Base-by-base conservation (phyloP, 2,888 invertebrate species). In the Aphodius sticticus region DNA sequence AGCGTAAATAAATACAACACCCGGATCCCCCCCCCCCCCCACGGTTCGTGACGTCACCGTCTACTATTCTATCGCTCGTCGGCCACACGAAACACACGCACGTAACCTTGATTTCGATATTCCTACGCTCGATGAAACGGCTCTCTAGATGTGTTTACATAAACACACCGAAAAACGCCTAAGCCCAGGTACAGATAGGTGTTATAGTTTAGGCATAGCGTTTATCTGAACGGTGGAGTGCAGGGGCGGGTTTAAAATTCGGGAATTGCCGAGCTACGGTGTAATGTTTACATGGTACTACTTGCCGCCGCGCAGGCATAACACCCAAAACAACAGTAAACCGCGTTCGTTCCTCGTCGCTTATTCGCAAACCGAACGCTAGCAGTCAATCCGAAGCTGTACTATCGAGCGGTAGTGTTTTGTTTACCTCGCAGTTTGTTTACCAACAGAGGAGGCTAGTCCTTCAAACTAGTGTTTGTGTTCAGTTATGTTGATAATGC, bases 241-340 rank as follows among this genome's bases (percentile, higher is more conserved):
- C 53, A 12, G 12, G 7, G 4, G 4, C 53, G 53, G 12, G 53
- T 53, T 26, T 3, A 3, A 26, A 26, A 26, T 26, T 26, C 26
- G 53, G 53, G 7, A 9, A 53, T 53, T 53, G 12, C 12, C 2
- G 16, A 36, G 12, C 36, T 75, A 69, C 12, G 69, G 16, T 36
- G 76, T 53, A 80, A 74, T 87, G 87, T 87, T 87, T 88, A 88
- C 86, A 86, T 87, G 85, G 87, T 81, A 84, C 87, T 88, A 87
- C 84, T 88, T 88, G 85, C 86, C 84, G 86, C 79, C 80, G 86
- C 86, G 86, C 85, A 86, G 86, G 87, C 85, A 76, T 80, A 70
- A 79, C 84, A 88, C 87, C 88, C 87, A 88, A 87, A 88, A 70
- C 26, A n/a, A 69, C 15, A 1, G 15, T n/a, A 15, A 69, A n/a